These are phyloP conservation scores for Aethina tumida DNA, from an alignment of 1,140 invertebrate genomes.

Conservation along the genomic window DNA sequence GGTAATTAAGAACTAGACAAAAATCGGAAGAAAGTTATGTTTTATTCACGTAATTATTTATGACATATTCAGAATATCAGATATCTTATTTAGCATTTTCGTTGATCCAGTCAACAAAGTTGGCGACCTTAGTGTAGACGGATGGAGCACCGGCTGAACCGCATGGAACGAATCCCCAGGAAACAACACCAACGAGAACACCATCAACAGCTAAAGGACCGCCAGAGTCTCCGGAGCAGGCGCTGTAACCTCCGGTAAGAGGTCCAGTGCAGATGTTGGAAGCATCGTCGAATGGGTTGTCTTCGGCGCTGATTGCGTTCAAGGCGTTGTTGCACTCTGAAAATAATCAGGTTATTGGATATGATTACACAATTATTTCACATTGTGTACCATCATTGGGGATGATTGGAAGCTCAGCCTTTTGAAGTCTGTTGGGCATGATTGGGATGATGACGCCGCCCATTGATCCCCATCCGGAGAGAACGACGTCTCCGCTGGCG, in stretches of 20 bases:
- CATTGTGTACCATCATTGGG: too few relatives aligned
- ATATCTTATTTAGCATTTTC: neutral
- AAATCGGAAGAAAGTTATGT: too few relatives aligned
- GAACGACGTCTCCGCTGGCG: conserved; percentile 24
- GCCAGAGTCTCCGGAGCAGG: conserved; percentile 56
- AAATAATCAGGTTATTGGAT: neutral
- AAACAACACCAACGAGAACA: conserved; percentile 56
- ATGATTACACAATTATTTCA: too few relatives aligned
- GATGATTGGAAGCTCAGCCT: too few relatives aligned
- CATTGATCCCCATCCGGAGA: conserved; percentile 38
- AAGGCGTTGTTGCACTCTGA: conserved; percentile 27
- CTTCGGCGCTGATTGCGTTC: conserved; percentile 31
- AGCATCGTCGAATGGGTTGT: conserved; percentile 3
- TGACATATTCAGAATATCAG: too few relatives aligned
- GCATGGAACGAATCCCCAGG: conserved; percentile 65
- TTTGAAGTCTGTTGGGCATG: too few relatives aligned
- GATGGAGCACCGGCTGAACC: conserved; percentile 51
- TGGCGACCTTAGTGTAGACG: conserved; percentile 57
- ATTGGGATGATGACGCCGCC: conserved; percentile 21
- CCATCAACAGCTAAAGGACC: conserved; percentile 46
- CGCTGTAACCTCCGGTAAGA: conserved; percentile 40
- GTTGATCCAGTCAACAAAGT: conserved; percentile 11
- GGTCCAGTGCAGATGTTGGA: conserved; percentile 46
- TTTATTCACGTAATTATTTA: too few relatives aligned
- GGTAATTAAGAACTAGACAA: too few relatives aligned